phyloP scores from a whole-genome alignment of 2,888 invertebrate species.

The Emmelina monodactyla region DNA sequence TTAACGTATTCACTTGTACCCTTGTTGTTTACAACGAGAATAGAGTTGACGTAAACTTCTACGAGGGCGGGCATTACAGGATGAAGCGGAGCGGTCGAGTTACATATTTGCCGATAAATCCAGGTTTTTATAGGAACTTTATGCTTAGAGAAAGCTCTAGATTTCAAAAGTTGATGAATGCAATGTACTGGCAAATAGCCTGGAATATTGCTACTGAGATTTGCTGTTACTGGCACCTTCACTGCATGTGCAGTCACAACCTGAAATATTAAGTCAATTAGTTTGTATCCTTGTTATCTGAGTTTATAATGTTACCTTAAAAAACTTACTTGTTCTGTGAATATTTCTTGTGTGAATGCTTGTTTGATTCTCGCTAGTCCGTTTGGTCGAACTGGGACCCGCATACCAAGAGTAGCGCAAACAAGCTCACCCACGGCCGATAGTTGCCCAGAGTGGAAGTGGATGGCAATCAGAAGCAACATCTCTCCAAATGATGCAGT shows the following conservation, averaged over 20 bases:
- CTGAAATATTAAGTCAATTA: slow-evolving; percentile 29
- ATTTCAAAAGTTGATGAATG: slow-evolving; percentile 93
- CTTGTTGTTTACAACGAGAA: slow-evolving; percentile 75
- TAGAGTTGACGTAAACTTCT: slow-evolving; percentile 94
- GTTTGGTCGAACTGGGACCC: slow-evolving; percentile 86
- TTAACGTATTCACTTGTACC: slow-evolving; percentile 82
- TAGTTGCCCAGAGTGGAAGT: slow-evolving; percentile 95
- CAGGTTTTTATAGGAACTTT: slow-evolving; percentile 96
- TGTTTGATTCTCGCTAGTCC: slow-evolving; percentile 89
- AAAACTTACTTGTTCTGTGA: slow-evolving; percentile 83
- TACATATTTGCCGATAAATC: slow-evolving; percentile 94
- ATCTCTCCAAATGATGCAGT: slow-evolving; percentile 94
- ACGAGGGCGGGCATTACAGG: slow-evolving; percentile 91
- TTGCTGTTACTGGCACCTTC: slow-evolving; percentile 92
- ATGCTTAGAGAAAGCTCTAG: slow-evolving; percentile 93
- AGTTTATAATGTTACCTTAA: neutral
- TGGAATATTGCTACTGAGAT: slow-evolving; percentile 85
- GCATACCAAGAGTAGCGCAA: slow-evolving; percentile 94
- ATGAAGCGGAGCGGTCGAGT: slow-evolving; percentile 89
- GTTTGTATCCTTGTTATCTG: neutral
- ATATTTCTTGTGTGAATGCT: slow-evolving; percentile 95
- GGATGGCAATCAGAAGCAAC: slow-evolving; percentile 94
- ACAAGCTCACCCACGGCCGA: slow-evolving; percentile 93
- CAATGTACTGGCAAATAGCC: slow-evolving; percentile 96
- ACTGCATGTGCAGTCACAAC: slow-evolving; percentile 96